Evolutionary conservation across 2,888 invertebrate genomes (phyloP), one percentile per base, ranked within the genome.

Genomic region (Bhutanitis thaidina): DNA sequence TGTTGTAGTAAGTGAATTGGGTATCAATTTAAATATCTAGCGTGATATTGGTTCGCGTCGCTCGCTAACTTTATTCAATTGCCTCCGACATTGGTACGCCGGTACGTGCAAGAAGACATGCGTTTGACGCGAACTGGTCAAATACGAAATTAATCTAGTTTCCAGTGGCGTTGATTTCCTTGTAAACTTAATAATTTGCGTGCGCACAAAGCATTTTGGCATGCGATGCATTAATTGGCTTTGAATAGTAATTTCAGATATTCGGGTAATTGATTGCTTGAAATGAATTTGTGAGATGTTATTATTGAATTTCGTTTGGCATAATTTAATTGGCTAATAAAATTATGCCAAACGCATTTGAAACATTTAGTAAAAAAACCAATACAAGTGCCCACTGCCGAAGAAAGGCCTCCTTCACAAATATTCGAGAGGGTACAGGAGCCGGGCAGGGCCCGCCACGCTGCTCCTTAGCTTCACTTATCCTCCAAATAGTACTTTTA

Each of bases 21-120:
- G 59, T 57, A 55, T 47, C 62, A 59, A 60, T 65, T 62, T 59
- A 60, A n/a, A 62, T 62, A 58, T 55, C 52, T 58, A 60, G 54
- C 48, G 54, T 53, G 53, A 53, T 55, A 59, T 58, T 59, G 60
- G 62, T 62, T 63, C 59, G 58, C 53, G 58, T 54, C 49, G 53
- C n/a, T 55, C 55, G 12, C 12, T 34, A 34, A 34, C 45, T 59
- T 58, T 58, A 61, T 65, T 67, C 60, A 57, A 58, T 58, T 55
- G 46, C 37, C 40, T 43, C 40, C 39, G 16, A 49, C 50, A 36
- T 36, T 49, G 30, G 32, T 29, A 39, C 35, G 30, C 49, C 29
- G 32, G 16, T 16, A 34, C 12, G 34, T 7, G 20, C 4, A 14
- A 27, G 38, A 30, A 29, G 30, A 29, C 25, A 29, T 45, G 36